Percentiles rank a stretch among this genome's conserved stretches.
Evolutionary conservation across 2,888 invertebrate species (phyloP).

Genomic region (Diabrotica balteata): DNA sequence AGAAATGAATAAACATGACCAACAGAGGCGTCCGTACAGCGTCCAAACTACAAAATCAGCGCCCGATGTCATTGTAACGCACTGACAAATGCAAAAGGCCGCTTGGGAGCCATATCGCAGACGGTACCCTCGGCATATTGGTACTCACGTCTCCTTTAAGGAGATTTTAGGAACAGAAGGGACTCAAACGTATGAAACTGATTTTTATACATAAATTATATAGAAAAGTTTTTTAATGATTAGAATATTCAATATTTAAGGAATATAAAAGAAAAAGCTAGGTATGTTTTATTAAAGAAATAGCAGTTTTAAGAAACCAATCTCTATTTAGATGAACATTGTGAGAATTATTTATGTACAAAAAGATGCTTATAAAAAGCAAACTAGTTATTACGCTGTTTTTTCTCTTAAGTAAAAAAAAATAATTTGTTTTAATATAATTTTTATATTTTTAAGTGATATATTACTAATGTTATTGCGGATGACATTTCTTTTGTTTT

Average conservation of each 20-base stretch:
- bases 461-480: too few relatives aligned
- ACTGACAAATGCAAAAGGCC: constrained; percentile 76
- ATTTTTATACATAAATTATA: constrained; percentile 51
- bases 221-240: constrained; percentile 7
- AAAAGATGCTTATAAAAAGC: background rate
- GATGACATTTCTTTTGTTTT: too few relatives aligned
- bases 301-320: too few relatives aligned
- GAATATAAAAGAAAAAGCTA: too few relatives aligned
- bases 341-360: background rate
- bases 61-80: constrained; percentile 87
- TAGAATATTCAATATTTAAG: background rate
- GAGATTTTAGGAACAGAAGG: constrained; percentile 49
- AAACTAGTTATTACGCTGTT: background rate
- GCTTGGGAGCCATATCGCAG: constrained; percentile 69
- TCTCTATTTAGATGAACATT: background rate
- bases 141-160: constrained; percentile 33
- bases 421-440: too few relatives aligned
- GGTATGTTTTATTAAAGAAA: too few relatives aligned
- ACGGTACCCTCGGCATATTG: constrained; percentile 63
- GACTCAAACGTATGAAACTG: constrained; percentile 54
- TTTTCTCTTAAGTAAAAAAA: too few relatives aligned
- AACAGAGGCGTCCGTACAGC: constrained; percentile 69
- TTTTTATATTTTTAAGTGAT: too few relatives aligned
- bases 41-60: constrained; percentile 87
- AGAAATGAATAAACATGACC: constrained; percentile 58